These are phyloP conservation scores for Nemopilema nomurai DNA, from an alignment of 30 jellyfish, hydroid and myxozoan genomes.

Conservation along the genomic window DNA sequence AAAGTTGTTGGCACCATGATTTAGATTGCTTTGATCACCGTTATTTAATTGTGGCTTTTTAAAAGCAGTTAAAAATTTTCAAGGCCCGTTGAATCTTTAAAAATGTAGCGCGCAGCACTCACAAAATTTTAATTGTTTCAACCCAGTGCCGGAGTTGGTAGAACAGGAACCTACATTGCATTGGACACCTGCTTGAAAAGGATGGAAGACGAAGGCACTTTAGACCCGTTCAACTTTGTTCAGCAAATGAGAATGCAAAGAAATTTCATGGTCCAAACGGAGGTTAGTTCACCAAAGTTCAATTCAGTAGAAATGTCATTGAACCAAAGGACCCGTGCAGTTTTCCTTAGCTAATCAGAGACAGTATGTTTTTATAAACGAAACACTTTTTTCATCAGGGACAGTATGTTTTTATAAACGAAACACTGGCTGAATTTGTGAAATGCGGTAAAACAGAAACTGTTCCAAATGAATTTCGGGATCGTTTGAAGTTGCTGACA, in stretches of 20 bases:
- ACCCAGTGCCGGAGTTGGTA: constrained; percentile 98
- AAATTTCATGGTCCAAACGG: constrained; percentile 94
- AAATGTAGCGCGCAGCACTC: background rate
- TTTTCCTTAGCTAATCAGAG: no score
- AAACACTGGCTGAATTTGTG: constrained; percentile 74
- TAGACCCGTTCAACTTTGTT: constrained; percentile 74
- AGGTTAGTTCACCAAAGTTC: no score
- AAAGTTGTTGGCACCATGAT: no score
- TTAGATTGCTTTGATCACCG: no score
- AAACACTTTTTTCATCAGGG: constrained; percentile 40
- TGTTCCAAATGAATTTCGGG: constrained; percentile 79
- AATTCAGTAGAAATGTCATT: no score
- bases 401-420: constrained; percentile 83
- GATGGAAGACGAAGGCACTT: constrained; percentile 60
- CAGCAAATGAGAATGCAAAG: constrained; percentile 82
- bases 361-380: no score
- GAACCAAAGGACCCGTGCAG: no score
- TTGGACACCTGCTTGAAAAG: constrained; percentile 78
- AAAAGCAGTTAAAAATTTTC: no score
- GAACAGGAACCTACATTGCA: constrained; percentile 94
- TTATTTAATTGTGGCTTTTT: no score
- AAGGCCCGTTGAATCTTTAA: background rate
- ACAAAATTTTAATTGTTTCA: background rate
- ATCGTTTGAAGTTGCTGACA: constrained; percentile 68
- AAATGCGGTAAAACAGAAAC: constrained; percentile 86